Base-by-base conservation (phyloP, 2,113 vertebrate species). In the Collichthys lucidus region DNA sequence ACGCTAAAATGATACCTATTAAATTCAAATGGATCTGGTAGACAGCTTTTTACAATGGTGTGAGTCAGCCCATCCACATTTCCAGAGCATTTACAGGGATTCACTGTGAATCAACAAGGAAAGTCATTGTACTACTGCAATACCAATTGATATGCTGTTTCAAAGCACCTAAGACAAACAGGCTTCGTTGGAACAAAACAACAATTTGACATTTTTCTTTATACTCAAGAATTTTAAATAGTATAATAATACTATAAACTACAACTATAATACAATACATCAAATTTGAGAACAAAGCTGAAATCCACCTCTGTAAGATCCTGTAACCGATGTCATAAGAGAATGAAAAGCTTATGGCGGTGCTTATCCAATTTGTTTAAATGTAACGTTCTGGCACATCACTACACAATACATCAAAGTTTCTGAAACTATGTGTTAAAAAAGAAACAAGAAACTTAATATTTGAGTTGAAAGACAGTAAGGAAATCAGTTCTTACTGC, bases 21-120 rank as follows among this genome's bases (percentile, higher is more conserved):
- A 74, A 83, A 91, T 11, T 81, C 6, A 83, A 92, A 91, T 9
- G 90, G 91, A 15, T 76, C 22, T 64, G 93, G 94, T 7, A 94
- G 80, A 74, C 92, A 94, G 0, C 0, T 0, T 50, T 0, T 0
- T 2, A 1, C 0, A 62, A 95, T 90, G 9, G 3, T 11, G 49
- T 80, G 7, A 0, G 0, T 60, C 19, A 17, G 0, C 9, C 0
- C 3, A 15, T 0, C 1, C 0, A 1, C 59, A 4, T 1, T 0
- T 63, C 24, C 24, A 19, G 53, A 4, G 59, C 93, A 91, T 5
- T 11, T 12, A 52, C 91, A 91, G 4, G 68, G 53, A 0, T 49
- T 0, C 0, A 0, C 91, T 92, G 86, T 74, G 3, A 79, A 75
- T 4, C 22, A 81, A 65, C 4, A 77, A 67, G 4, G 12, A 68